phyloP scores from a whole-genome alignment of 2,113 vertebrate genomes.

The Nesogale talazaci region DNA sequence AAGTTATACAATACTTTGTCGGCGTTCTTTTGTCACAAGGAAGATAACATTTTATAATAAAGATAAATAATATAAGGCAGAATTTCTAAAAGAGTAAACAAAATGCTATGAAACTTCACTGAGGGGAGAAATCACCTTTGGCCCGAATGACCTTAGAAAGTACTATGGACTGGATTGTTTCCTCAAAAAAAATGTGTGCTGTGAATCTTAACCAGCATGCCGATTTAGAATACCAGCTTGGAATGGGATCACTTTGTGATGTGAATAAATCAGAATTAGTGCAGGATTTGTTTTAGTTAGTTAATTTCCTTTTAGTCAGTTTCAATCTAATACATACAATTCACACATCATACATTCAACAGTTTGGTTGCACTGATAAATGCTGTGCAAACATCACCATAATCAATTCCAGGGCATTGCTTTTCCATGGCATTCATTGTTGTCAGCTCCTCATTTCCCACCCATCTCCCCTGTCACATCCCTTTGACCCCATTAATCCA shows the following conservation, averaged over 20 bases:
- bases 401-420: no score
- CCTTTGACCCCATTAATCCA: no score
- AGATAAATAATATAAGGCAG: background rate
- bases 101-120: background rate
- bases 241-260: background rate
- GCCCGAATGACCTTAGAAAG: background rate
- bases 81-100: constrained; percentile 30
- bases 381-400: no score
- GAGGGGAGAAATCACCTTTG: background rate
- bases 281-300: background rate
- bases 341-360: no score
- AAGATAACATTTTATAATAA: constrained; percentile 27
- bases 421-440: no score
- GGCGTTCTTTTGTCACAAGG: background rate
- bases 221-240: background rate
- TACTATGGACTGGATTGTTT: no score
- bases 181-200: background rate
- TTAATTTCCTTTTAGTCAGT: no score
- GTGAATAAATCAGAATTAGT: background rate
- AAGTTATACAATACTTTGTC: no score
- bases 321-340: no score
- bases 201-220: background rate
- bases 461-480: no score
- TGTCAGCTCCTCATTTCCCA: no score
- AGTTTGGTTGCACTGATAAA: no score